A percentile compares a stretch with the other conserved stretches of the same genome.
phyloP scores from a whole-genome alignment of 2,888 invertebrate genomes.

The Laspeyria flexula region DNA sequence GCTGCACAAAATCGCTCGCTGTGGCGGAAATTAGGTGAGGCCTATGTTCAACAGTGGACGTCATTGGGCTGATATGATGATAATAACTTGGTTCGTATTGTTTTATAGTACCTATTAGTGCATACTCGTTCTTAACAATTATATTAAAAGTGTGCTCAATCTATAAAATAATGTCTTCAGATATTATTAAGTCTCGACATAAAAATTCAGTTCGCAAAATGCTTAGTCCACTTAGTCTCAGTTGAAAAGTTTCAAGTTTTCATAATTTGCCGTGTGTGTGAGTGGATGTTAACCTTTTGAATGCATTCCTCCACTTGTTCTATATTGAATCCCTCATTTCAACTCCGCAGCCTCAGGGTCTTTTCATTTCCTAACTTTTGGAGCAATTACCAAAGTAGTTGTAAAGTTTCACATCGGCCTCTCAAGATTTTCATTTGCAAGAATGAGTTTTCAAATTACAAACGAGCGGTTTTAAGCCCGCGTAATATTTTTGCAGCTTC shows the following conservation, averaged over 20 bases:
- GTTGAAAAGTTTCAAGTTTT: neutral
- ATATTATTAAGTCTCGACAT: too few relatives aligned
- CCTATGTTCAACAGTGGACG: too few relatives aligned
- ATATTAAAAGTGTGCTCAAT: too few relatives aligned
- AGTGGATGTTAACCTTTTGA: conserved; percentile 26
- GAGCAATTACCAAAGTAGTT: conserved; percentile 79
- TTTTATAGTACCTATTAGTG: too few relatives aligned
- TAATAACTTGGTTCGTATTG: too few relatives aligned
- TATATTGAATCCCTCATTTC: conserved; percentile 62
- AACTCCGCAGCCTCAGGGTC: conserved; percentile 58
- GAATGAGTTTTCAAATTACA: conserved; percentile 68
- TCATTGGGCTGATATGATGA: too few relatives aligned
- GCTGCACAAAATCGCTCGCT: too few relatives aligned
- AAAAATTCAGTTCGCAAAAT: too few relatives aligned
- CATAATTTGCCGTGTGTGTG: conserved; percentile 7
- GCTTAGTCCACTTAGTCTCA: too few relatives aligned
- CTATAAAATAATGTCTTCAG: too few relatives aligned
- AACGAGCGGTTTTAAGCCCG: conserved; percentile 52
- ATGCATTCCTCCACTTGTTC: conserved; percentile 49
- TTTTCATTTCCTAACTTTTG: conserved; percentile 70
- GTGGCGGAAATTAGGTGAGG: too few relatives aligned
- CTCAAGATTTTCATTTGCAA: conserved; percentile 66
- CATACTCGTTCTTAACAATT: too few relatives aligned
- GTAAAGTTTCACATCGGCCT: conserved; percentile 68
- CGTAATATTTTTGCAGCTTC: conserved; percentile 18